Evolutionary conservation across 2,888 invertebrate genomes (phyloP).

Genomic region (Frankliniella fusca): DNA sequence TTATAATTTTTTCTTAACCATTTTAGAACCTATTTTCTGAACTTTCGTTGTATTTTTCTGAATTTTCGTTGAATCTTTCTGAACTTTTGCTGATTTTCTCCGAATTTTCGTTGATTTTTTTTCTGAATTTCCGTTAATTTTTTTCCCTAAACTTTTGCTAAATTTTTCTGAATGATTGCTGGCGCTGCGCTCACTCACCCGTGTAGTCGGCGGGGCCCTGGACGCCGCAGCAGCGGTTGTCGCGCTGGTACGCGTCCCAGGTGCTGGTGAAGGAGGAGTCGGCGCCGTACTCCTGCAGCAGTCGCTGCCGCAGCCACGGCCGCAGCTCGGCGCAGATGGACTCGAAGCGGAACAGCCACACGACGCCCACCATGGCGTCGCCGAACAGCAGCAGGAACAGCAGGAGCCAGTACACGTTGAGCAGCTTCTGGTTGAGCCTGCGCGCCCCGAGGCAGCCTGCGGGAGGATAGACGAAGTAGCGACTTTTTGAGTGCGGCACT

Average conservation of each 20-base stretch:
- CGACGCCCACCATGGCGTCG: constrained; percentile 76
- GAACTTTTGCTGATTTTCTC: too few species aligned
- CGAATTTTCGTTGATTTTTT: too few species aligned
- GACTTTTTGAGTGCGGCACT: too few species aligned
- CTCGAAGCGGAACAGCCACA: constrained; percentile 79
- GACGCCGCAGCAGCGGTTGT: constrained; percentile 75
- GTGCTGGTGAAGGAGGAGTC: constrained; percentile 68
- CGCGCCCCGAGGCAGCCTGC: constrained; percentile 74
- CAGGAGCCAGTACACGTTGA: constrained; percentile 80
- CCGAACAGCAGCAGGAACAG: constrained; percentile 74
- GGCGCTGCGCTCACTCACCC: constrained; percentile 22
- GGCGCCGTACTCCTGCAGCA: constrained; percentile 66
- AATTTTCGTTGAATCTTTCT: too few species aligned
- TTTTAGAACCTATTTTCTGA: too few species aligned
- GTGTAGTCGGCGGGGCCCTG: constrained; percentile 52
- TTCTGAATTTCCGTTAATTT: too few species aligned
- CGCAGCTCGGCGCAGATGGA: constrained; percentile 69
- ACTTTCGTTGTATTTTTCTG: too few species aligned
- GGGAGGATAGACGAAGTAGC: background rate
- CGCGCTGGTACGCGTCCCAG: constrained; percentile 73
- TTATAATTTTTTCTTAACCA: too few species aligned
- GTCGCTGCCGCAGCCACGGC: constrained; percentile 59
- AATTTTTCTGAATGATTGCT: background rate
- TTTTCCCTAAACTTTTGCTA: too few species aligned
- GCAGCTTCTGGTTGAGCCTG: constrained; percentile 71